Evolutionary conservation across 1,140 invertebrate genomes (phyloP).

Genomic region (Drepana arcuata): DNA sequence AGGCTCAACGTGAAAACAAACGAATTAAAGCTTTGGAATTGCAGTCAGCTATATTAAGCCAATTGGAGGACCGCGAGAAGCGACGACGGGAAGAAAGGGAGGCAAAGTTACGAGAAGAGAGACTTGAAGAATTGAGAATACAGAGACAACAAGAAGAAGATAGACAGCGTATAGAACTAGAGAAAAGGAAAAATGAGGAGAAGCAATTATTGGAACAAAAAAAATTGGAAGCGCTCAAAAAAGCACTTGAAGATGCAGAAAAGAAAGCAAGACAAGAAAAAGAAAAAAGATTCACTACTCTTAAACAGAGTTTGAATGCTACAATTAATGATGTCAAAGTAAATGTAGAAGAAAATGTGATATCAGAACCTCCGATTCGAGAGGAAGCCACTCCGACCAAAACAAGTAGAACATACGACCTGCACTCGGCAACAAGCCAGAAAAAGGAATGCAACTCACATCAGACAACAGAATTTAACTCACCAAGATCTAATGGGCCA

Average conservation of each 20-base stretch:
- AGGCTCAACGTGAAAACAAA: conserved; percentile 78
- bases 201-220: conserved; percentile 75
- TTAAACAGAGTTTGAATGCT: conserved; percentile 30
- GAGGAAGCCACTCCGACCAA: conserved; percentile 52
- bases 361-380: conserved; percentile 16
- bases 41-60: conserved; percentile 80
- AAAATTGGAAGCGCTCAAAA: conserved; percentile 73
- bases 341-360: conserved; percentile 17
- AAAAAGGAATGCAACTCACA: conserved; percentile 50
- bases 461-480: conserved; percentile 56
- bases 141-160: conserved; percentile 78
- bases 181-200: conserved; percentile 73
- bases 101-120: conserved; percentile 75
- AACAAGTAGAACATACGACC: conserved; percentile 53
- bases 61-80: conserved; percentile 80
- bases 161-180: conserved; percentile 73
- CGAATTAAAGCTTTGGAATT: conserved; percentile 80
- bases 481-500: conserved; percentile 43
- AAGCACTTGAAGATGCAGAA: conserved; percentile 76
- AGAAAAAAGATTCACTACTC: conserved; percentile 58
- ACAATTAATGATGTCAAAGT: conserved; percentile 19
- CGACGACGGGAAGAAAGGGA: conserved; percentile 77
- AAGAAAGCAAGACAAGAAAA: conserved; percentile 73
- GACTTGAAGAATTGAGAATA: conserved; percentile 78
- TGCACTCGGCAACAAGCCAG: conserved; percentile 49